Base-by-base conservation (phyloP, 2,888 invertebrate genomes). In the Cosmia trapezina region DNA sequence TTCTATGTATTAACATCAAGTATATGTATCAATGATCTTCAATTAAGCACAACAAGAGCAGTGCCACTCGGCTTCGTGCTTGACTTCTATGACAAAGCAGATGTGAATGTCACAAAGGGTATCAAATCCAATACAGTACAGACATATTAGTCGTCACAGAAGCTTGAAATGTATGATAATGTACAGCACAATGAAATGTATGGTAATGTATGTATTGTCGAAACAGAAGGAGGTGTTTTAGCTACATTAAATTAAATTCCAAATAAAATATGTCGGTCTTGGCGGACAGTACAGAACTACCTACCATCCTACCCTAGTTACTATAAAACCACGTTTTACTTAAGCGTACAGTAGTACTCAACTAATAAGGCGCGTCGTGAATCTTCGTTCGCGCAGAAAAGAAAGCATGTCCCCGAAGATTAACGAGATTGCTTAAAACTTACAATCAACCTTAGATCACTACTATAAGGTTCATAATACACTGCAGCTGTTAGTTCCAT, bases 61-160 rank as follows among this genome's bases (percentile, higher is more conserved):
- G 8, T 51, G 17, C 17, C n/a, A 22, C 61, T 43, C n/a, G 28
- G 5, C 41, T 37, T 28, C 14, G 22, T 49, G 49, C n/a, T 62
- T 61, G 14, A 33, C 28, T 4, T 73, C 12, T 43, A 22, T 28
- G 8, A 63, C 63, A 74, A 73, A 74, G 56, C 73, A 54, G 14
- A 11, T 51, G n/a, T 5, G 49, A 57, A 19, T 47, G 17, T 61
- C 28, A 72, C 73, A 59, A 74, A 74, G 37, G 19, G 33, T 73
- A 74, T 63, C 49, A 57, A 63, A 62, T 73, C 14, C 28, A 62
- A 43, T 56, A 7, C 28, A 57, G 22, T 33, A 62, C 12, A 45
- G 59, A 60, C 59, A 70, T 45, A 47, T 56, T 51, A 51, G 5
- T 22, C 73, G 33, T 43, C 41, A 73, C 22, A 5, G 14, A 49